Evolutionary conservation across 1,140 invertebrate species (phyloP).

Genomic region (Drosophila sulfurigaster): DNA sequence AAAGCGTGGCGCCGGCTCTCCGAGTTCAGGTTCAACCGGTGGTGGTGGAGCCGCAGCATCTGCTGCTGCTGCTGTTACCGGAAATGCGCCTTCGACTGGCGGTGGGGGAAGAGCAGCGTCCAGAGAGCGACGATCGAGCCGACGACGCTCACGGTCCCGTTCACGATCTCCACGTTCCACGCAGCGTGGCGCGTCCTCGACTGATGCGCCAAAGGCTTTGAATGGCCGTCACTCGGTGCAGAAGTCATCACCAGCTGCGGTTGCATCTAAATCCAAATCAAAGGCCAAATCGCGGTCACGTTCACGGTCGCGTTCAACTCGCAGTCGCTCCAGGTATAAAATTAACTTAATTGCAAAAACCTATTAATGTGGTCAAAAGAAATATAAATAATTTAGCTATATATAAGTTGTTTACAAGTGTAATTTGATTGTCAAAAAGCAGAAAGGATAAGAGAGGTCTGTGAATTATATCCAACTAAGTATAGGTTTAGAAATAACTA

Average conservation of each 20-base stretch:
- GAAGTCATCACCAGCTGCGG: slow-evolving; percentile 46
- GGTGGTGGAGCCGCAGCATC: slow-evolving; percentile 20
- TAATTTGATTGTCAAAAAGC: neutral
- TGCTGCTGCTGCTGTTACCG: slow-evolving; percentile 22
- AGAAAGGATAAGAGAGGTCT: neutral
- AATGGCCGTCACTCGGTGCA: slow-evolving; percentile 68
- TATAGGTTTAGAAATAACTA: no score
- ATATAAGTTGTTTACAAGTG: neutral
- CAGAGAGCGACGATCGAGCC: slow-evolving; percentile 52
- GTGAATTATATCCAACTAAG: no score
- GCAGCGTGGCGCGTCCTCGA: slow-evolving; percentile 55
- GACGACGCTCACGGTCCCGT: slow-evolving; percentile 60
- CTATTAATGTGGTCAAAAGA: neutral
- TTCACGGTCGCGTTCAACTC: slow-evolving; percentile 61
- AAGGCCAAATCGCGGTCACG: slow-evolving; percentile 67
- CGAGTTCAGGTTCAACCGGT: slow-evolving; percentile 25
- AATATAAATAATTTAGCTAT: neutral
- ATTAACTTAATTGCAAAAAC: neutral
- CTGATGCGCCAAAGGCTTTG: slow-evolving; percentile 84
- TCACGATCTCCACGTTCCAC: slow-evolving; percentile 70
- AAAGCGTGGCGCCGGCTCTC: slow-evolving; percentile 66
- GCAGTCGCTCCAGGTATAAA: slow-evolving; percentile 67
- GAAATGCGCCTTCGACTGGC: neutral
- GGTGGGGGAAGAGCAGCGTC: slow-evolving; percentile 35
- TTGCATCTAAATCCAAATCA: slow-evolving; percentile 39